Base-by-base conservation (phyloP, 2,888 invertebrate species). In the Neoascia interrupta region DNA sequence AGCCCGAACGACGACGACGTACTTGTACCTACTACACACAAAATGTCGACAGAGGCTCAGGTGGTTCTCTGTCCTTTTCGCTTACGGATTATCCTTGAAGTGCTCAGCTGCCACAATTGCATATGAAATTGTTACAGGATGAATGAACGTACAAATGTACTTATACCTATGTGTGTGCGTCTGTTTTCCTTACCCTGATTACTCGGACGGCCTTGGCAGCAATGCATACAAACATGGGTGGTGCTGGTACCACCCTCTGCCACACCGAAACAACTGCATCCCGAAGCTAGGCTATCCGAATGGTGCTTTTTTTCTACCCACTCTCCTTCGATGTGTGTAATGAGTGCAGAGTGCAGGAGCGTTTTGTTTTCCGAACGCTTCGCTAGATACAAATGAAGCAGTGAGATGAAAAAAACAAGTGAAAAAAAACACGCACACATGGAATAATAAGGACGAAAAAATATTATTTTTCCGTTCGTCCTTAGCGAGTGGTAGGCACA, bases 81-180 rank as follows among this genome's bases (percentile, higher is more conserved):
- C 18, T 54, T 56, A 66, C 47, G 43, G 56, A 43, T 61, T 45
- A 79, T 79, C 79, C 79, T 68, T 79, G 68, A 73, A 73, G 73
- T 73, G 79, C 49, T 79, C 66, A 68, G 56, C 54, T 73, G 79
- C 73, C 73, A 61, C 73, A 79, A 79, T 79, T 66, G 73, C 73
- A 79, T 79, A 73, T 73, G 66, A 79, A 79, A 79, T 79, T 79
- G 68, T 79, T 79, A 79, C 79, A 73, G 66, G 73, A 70, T 63
- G 70, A 70, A 73, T 68, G 66, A 43, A 73, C 51, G 72, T 56
- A 36, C 19, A 54, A 37, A 68, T 51, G 64, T 63, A 23, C 28
- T 15, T 23, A 11, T 18, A 31, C 21, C 18, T 54, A 21, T 45
- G 61, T 37, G n/a, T 60, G 36, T 56, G 68, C 56, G 60, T 61